These are phyloP conservation scores for Enteromius anoplus DNA, from an alignment of 2,797 vertebrate genomes.

Conservation along the genomic window DNA sequence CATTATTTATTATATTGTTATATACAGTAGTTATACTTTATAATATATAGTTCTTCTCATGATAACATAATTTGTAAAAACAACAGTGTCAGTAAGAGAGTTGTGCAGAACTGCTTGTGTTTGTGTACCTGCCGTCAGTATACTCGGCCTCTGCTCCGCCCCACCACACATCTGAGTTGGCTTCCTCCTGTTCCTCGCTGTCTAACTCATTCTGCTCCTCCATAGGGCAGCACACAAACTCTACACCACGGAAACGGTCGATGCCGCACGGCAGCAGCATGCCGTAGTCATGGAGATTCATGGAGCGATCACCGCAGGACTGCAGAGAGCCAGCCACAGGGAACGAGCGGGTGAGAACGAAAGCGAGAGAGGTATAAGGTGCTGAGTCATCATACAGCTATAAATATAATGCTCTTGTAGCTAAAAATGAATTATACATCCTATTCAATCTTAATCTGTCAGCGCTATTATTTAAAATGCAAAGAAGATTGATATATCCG, in stretches of 20 bases:
- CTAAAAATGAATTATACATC: slow-evolving; percentile 5
- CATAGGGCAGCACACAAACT: slow-evolving; percentile 94
- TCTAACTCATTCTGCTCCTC: slow-evolving; percentile 84
- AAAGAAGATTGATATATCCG: background rate
- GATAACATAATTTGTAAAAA: background rate
- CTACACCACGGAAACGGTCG: slow-evolving; percentile 94
- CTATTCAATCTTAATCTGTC: background rate
- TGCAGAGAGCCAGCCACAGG: slow-evolving; percentile 58
- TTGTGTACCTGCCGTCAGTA: slow-evolving; percentile 84
- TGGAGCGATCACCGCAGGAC: slow-evolving; percentile 94
- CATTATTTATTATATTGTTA: too few species aligned
- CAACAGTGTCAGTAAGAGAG: background rate
- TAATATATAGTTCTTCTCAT: background rate
- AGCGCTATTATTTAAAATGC: background rate
- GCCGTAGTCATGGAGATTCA: slow-evolving; percentile 95
- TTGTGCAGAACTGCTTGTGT: background rate
- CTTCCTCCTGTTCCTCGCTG: slow-evolving; percentile 84
- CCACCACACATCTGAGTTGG: slow-evolving; percentile 98
- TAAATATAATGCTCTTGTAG: slow-evolving; percentile 5
- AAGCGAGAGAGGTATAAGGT: slow-evolving; percentile 5
- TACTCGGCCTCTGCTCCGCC: slow-evolving; percentile 91
- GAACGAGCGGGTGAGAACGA: background rate
- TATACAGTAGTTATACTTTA: too few species aligned
- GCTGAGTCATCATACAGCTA: slow-evolving; percentile 27
- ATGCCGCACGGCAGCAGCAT: slow-evolving; percentile 97